phyloP scores from a whole-genome alignment of 2,113 vertebrate genomes.

The Pseudonaja textilis region DNA sequence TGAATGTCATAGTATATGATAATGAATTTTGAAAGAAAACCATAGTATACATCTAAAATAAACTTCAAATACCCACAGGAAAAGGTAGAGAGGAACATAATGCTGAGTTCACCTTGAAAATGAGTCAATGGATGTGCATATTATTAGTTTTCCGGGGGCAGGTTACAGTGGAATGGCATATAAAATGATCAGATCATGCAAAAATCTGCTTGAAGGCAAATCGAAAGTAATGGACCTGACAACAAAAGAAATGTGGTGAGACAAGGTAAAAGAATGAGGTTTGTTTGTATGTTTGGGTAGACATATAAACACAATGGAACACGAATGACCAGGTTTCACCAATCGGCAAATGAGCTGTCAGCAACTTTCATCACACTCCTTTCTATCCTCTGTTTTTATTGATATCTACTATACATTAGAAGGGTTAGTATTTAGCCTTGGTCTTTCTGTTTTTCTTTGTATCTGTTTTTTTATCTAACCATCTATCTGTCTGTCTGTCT shows the following conservation, averaged over 20 bases:
- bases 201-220: neutral
- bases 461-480: no score
- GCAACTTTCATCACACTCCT: neutral
- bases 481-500: neutral
- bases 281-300: neutral
- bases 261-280: neutral
- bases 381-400: neutral
- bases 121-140: slow-evolving; percentile 13
- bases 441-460: rapidly evolving
- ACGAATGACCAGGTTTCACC: neutral
- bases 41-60: neutral
- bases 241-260: neutral
- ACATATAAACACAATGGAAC: neutral
- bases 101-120: neutral
- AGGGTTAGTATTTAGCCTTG: neutral
- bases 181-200: slow-evolving; percentile 28
- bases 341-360: neutral
- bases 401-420: neutral
- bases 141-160: neutral
- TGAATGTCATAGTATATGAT: neutral
- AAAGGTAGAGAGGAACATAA: neutral
- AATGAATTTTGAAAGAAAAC: neutral
- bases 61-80: neutral
- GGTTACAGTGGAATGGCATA: slow-evolving; percentile 11
- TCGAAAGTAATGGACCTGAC: neutral